These are phyloP conservation scores for Berghia stephanieae DNA, from an alignment of 1,140 invertebrate species.

Conservation along the genomic window DNA sequence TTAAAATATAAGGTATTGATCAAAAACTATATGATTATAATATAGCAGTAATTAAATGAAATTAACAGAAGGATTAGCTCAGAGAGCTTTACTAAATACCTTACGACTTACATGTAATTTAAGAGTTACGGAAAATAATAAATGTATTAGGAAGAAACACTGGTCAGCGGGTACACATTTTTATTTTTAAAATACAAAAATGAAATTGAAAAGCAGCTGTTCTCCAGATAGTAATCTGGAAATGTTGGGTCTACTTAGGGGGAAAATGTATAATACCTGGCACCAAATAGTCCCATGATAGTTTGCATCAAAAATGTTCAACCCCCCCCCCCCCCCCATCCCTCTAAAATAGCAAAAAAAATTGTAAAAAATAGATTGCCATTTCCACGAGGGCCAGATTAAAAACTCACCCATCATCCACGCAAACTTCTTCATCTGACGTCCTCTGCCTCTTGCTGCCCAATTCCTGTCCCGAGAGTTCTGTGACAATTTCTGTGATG, in stretches of 20 bases:
- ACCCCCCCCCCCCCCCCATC: neutral
- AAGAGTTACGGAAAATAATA: too few species aligned
- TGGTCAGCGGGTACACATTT: neutral
- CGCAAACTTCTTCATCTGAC: slow-evolving; percentile 40
- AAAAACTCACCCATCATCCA: slow-evolving; percentile 42
- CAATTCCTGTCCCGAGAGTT: slow-evolving; percentile 35
- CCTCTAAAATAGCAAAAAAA: neutral
- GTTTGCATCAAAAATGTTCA: neutral
- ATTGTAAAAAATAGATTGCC: neutral
- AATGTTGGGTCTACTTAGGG: too few species aligned
- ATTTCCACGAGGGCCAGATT: neutral
- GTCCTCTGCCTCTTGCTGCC: slow-evolving; percentile 39
- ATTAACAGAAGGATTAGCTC: too few species aligned
- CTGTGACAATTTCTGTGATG: slow-evolving; percentile 32
- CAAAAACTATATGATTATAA: too few species aligned
- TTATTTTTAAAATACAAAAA: neutral
- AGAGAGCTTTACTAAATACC: too few species aligned
- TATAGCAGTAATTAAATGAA: too few species aligned
- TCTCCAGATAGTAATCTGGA: neutral
- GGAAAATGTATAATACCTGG: too few species aligned
- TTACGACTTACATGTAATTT: too few species aligned
- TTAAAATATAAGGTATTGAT: too few species aligned
- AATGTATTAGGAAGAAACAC: neutral
- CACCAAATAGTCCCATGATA: neutral
- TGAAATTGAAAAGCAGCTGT: too few species aligned